Evolutionary conservation across 2,888 invertebrate genomes (phyloP), one percentile per base, ranked within the genome.

Genomic region (Incurvaria masculella): DNA sequence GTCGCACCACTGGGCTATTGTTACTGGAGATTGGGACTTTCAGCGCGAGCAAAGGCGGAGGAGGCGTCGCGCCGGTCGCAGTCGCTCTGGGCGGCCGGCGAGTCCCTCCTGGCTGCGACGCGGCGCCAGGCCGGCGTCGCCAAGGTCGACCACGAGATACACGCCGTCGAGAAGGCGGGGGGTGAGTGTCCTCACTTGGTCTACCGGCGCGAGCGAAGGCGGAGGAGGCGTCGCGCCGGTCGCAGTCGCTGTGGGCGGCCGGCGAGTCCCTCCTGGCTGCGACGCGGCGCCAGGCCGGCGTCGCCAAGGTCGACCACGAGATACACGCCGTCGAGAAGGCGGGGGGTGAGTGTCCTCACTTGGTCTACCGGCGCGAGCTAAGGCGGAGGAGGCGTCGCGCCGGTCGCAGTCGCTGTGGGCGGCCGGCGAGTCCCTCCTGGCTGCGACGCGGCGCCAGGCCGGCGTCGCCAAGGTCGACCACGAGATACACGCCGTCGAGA

Each of bases 201-300:
- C 10, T 4, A 23, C 11, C 61, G 90, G 91, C 82, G 53, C 83
- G 89, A 10, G 82, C 86, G 42, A 85, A 86, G 52, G 84, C 86
- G 2, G 92, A 92, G 59, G 84, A 84, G 55, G 84, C 84, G 49
- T 87, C 89, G 1, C 85, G 87, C 38, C 85, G 89, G 54, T 89
- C 95, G 1, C 95, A 96, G 68, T 85, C 92, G 21, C 80, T 97
- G 55, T 97, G 97, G 97, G 87, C 94, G 54, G 94, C 97, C 1
- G 95, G 94, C 59, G 94, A 96, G 61, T 87, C 94, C 2, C 76
- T 97, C 33, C 83, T 89, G 61, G 84, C 89, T 2, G 87, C 91
- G 19, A 83, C 96, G 5, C 81, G 86, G 50, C 83, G 86, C 10
- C 78, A 83, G 47, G 76, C 80, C 1, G 70, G 56, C 1, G 52